Conservation (phyloP, 2,888 invertebrate species). For the Melipona bicolor region DNA sequence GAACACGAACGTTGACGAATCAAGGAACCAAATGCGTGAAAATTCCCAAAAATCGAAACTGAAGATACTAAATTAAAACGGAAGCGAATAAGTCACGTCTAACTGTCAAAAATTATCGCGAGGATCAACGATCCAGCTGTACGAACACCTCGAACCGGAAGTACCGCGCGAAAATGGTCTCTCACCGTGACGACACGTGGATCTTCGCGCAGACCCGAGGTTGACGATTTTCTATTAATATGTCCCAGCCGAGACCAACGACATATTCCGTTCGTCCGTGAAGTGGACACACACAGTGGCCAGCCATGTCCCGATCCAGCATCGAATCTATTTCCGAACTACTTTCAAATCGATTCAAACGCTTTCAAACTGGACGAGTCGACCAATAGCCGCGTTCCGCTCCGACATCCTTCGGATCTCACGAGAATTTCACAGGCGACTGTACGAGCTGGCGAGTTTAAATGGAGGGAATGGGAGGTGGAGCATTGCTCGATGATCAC, state of each 20-base stretch:
- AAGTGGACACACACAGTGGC: background rate
- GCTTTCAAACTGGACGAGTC: background rate
- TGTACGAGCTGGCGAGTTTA: background rate
- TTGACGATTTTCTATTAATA: conserved; percentile 50
- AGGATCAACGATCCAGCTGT: background rate
- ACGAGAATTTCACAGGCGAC: background rate
- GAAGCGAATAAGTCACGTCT: too few relatives aligned
- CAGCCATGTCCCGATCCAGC: background rate
- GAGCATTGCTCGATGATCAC: background rate
- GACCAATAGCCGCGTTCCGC: background rate
- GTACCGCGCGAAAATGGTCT: background rate
- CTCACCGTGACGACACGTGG: background rate
- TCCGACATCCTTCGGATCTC: background rate
- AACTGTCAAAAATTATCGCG: too few relatives aligned
- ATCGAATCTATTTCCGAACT: conserved; percentile 33
- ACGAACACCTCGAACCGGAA: background rate
- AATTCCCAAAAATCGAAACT: too few relatives aligned
- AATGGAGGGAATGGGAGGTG: background rate
- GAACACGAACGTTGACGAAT: too few relatives aligned
- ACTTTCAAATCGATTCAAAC: background rate
- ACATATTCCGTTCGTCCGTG: conserved; percentile 10
- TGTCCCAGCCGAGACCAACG: background rate
- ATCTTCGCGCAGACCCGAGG: background rate
- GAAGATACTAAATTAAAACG: too few relatives aligned
- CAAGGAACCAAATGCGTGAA: too few relatives aligned